These are phyloP conservation scores for Diadromus collaris DNA, from an alignment of 2,888 invertebrate species.

Conservation along the genomic window DNA sequence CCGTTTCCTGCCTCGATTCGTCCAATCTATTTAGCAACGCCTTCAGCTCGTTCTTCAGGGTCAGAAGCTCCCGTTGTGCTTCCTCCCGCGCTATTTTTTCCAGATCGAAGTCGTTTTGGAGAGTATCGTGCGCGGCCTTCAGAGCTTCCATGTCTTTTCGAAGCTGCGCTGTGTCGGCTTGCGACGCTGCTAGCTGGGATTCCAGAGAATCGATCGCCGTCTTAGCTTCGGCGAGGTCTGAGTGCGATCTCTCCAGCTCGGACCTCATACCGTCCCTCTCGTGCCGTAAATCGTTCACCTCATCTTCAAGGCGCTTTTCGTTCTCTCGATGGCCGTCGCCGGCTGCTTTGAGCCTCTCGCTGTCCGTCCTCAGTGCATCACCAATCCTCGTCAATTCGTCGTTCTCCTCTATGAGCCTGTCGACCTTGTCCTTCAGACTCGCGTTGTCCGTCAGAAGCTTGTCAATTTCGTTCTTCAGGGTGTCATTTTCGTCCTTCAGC, in stretches of 20 bases:
- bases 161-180: conserved; percentile 52
- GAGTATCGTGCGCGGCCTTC: conserved; percentile 29
- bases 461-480: conserved; percentile 51
- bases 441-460: conserved; percentile 54
- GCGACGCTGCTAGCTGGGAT: conserved; percentile 39
- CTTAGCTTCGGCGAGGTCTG: conserved; percentile 44
- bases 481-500: too few species aligned
- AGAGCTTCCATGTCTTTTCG: conserved; percentile 55
- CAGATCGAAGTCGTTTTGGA: conserved; percentile 46
- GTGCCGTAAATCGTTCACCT: conserved; percentile 56
- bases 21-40: conserved; percentile 62
- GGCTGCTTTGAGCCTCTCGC: conserved; percentile 55
- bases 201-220: conserved; percentile 52
- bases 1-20: conserved; percentile 56
- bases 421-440: conserved; percentile 49
- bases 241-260: conserved; percentile 43
- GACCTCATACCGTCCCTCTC: conserved; percentile 57
- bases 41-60: conserved; percentile 66
- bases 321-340: conserved; percentile 50
- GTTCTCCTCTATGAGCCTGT: conserved; percentile 47
- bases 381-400: conserved; percentile 45
- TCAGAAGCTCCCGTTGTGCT: conserved; percentile 61
- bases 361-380: conserved; percentile 51
- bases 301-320: conserved; percentile 41
- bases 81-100: conserved; percentile 59